phyloP scores from a whole-genome alignment of 2,888 invertebrate species.

The Apodemia arnacis region DNA sequence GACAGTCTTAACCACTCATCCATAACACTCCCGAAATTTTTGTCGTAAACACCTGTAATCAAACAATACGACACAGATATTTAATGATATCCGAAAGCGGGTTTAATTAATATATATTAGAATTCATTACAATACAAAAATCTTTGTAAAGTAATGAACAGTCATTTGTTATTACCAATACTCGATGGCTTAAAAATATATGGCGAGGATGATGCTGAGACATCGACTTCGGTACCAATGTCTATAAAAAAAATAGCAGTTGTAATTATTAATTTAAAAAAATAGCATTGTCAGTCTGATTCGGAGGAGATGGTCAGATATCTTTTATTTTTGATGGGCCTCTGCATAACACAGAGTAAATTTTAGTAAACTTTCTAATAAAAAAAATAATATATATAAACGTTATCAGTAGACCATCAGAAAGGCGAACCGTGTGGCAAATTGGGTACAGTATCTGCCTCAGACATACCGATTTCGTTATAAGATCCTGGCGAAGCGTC shows the following conservation, averaged over 20 bases:
- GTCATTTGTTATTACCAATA: neutral
- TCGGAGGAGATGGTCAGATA: too few relatives aligned
- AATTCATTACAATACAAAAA: too few relatives aligned
- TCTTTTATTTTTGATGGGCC: too few relatives aligned
- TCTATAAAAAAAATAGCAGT: neutral
- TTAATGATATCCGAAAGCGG: neutral
- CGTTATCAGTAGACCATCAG: too few relatives aligned
- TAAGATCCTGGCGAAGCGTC: neutral
- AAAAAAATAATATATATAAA: too few relatives aligned
- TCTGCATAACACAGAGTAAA: too few relatives aligned
- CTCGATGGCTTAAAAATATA: neutral
- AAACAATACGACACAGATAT: neutral
- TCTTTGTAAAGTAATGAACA: neutral
- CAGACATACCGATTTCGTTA: neutral
- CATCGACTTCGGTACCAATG: neutral
- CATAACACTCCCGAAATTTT: neutral
- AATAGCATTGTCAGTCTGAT: too few relatives aligned
- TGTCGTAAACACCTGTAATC: neutral
- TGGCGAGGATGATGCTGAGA: neutral
- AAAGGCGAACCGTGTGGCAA: too few relatives aligned
- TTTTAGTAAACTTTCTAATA: neutral
- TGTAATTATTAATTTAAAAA: neutral
- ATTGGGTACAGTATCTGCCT: neutral
- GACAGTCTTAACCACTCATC: constrained; percentile 2
- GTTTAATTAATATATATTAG: too few relatives aligned